A percentile compares a stretch with the other conserved stretches of the same genome.
Evolutionary conservation across 2,113 vertebrate species (phyloP).

Genomic region (Grallaria varia): DNA sequence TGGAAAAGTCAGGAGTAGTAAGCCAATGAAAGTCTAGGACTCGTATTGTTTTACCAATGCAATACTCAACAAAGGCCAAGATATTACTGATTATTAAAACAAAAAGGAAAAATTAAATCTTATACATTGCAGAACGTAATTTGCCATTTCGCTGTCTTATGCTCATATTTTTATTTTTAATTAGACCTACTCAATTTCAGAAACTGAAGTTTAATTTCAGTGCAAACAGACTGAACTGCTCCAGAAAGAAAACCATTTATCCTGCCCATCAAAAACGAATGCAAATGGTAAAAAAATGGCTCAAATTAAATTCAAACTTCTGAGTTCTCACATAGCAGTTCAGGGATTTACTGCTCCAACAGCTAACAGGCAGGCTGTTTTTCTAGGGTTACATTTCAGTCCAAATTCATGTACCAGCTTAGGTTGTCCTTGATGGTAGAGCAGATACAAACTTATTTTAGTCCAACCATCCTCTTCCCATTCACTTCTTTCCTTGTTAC

Average conservation of each 20-base stretch:
- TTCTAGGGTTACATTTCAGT: neutral
- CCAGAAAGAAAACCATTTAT: neutral
- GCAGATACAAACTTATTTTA: neutral
- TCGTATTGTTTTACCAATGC: neutral
- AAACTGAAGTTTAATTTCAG: neutral
- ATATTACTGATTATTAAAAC: neutral
- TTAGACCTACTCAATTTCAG: neutral
- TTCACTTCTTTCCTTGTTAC: neutral
- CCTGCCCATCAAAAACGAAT: neutral
- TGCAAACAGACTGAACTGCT: neutral
- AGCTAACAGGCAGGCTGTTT: neutral
- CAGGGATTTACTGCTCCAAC: neutral
- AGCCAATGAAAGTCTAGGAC: neutral
- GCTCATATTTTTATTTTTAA: neutral
- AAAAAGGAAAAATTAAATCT: neutral
- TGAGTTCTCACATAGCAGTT: neutral
- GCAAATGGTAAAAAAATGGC: neutral
- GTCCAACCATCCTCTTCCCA: neutral
- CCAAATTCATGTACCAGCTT: neutral
- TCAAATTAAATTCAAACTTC: neutral
- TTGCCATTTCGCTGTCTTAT: neutral
- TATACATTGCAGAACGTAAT: rapidly evolving
- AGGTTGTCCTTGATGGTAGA: neutral
- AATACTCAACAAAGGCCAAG: neutral
- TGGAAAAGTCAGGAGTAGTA: neutral